These are phyloP conservation scores for Triplophysa tibetana DNA, from an alignment of 2,113 vertebrate genomes.

Conservation along the genomic window DNA sequence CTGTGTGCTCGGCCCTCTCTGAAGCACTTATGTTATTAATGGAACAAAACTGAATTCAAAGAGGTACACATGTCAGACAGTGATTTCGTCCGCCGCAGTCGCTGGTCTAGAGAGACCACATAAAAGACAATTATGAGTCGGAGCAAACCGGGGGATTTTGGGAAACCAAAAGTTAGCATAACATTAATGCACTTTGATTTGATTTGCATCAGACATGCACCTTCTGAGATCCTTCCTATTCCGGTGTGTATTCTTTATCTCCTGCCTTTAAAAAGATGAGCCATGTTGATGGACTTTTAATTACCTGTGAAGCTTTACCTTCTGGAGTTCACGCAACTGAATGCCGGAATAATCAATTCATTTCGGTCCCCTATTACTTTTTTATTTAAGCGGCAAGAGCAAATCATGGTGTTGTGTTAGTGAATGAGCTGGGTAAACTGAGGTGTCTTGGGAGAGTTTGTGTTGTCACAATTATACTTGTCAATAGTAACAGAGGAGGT, in stretches of 20 bases:
- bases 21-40: constrained; percentile 60
- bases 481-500: not conserved
- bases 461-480: constrained; percentile 20
- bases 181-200: constrained; percentile 30
- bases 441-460: not conserved
- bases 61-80: constrained; percentile 52
- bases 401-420: constrained; percentile 10
- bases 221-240: constrained; percentile 10
- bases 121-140: constrained; percentile 44
- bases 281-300: constrained; percentile 32
- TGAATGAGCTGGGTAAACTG: constrained; percentile 23
- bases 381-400: constrained; percentile 6
- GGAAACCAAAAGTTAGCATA: constrained; percentile 20
- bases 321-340: constrained; percentile 10
- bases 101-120: constrained; percentile 43
- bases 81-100: constrained; percentile 34
- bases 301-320: constrained; percentile 26
- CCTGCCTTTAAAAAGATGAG: constrained; percentile 24
- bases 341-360: constrained; percentile 22
- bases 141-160: constrained; percentile 24
- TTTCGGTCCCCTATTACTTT: constrained; percentile 31
- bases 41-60: constrained; percentile 61
- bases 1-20: constrained; percentile 38
- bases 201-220: constrained; percentile 12
- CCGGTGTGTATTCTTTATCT: constrained; percentile 23